Base-by-base conservation (phyloP, 2,113 vertebrate species). In the Macrotis lagotis region DNA sequence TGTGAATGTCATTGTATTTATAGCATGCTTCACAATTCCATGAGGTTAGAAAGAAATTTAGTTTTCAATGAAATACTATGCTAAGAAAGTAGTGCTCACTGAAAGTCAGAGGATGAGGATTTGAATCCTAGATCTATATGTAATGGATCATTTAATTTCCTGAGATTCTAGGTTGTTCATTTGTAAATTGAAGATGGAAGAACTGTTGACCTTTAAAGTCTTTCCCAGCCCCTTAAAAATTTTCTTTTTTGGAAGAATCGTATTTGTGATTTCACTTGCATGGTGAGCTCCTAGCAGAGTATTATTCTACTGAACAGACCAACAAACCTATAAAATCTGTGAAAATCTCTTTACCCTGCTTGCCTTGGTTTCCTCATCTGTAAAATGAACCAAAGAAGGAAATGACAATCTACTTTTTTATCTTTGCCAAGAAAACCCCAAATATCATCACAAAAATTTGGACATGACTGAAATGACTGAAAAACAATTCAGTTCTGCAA, bases 1-100 rank as follows among this genome's bases (percentile, higher is more conserved):
- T 93, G 49, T 94, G 97, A 98, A 97, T 96, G 50, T 51, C 92
- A 91, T 3, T 37, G 31, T 48, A 90, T 92, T 3, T 92, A 51
- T 90, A 97, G 92, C 92, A 95, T 26, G n/a, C 93, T 74, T 97
- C 66, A 95, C 91, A 50, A 96, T 90, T 90, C 90, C 48, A 92
- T 89, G 90, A 91, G 50, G 91, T 91, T 90, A 14, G 94, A 50
- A 94, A 94, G 50, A 92, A 95, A 94, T 91, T 88, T 83, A 94
- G n/a, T 19, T 74, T 7, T 95, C 47, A n/a, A n/a, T 91, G 93
- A 90, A 88, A 95, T n/a, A 90, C 37, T 83, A 53, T 91, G 59
- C 26, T 50, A 48, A 90, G 31, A 31, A 66, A 37, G 55, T 4
- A 14, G 31, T 59, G 55, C 28, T 28, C 1, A 11, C 11, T 59